Evolutionary conservation across 2,797 vertebrate genomes (phyloP), one percentile per base, ranked within the genome.

Genomic region (Coreius guichenoti): DNA sequence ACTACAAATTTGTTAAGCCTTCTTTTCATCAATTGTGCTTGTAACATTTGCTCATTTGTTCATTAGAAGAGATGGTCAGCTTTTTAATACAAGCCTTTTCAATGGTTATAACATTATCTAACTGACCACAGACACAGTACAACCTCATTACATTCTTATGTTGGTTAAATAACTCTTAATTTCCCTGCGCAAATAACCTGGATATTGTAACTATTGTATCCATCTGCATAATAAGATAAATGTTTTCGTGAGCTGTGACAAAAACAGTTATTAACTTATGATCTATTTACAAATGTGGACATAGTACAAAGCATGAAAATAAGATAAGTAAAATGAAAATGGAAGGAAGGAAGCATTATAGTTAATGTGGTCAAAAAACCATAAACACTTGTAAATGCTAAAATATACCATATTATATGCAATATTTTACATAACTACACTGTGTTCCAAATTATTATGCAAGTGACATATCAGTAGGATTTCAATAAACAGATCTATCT

Each of bases 131-230:
- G 43, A 43, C 47, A 65, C 43, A 65, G 58, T 11, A 36, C 43
- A 58, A 49, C 26, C 82, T 84, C 58, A 75, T 81, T 88, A 70
- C 74, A 61, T 76, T 74, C 63, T 83, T 72, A 54, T 17, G 36
- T 77, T 65, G 17, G 6, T 75, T 56, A 77, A 87, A 86, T 87
- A n/a, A 78, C 80, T 82, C 83, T 45, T 72, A 65, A 72, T 82
- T 86, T 81, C 82, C 68, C 33, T 73, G 51, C 29, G 8, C 69
- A 74, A 87, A 84, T 86, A 77, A 86, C 31, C 54, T 65, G 23
- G 65, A 77, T 58, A 80, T 68, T 65, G 19, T 54, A 63, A 43
- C 49, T 80, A 33, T 70, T 82, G 65, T 61, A 45, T 49, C 56
- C 17, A 45, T 81, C 21, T 77, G 43, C 56, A 78, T 69, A 87